These are phyloP conservation scores for Antennarius maculatus DNA, from an alignment of 2,797 vertebrate species.

Conservation along the genomic window DNA sequence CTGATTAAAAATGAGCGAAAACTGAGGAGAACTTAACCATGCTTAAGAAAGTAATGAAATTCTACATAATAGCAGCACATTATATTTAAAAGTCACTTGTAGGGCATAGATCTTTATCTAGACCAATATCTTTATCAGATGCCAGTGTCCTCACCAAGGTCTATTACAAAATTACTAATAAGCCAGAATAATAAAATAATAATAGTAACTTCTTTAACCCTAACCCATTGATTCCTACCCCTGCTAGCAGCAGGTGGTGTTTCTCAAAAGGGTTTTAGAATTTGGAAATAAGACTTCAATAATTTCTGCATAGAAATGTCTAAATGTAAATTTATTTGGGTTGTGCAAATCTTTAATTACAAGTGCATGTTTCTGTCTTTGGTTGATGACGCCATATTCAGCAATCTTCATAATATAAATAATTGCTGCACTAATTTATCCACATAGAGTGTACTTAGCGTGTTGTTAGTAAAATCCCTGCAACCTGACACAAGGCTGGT, in stretches of 20 bases:
- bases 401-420: background rate
- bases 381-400: slow-evolving; percentile 8
- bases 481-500: slow-evolving; percentile 12
- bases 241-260: background rate
- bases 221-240: background rate
- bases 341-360: slow-evolving; percentile 7
- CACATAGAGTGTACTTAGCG: slow-evolving; percentile 3
- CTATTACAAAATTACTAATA: background rate
- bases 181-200: background rate
- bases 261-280: background rate
- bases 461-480: background rate
- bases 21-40: too few relatives aligned
- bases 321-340: background rate
- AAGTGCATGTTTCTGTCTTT: background rate
- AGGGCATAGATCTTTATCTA: background rate
- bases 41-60: background rate
- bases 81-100: background rate
- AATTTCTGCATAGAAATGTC: background rate
- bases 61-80: background rate
- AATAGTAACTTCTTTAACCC: too few relatives aligned
- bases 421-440: background rate
- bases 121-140: background rate
- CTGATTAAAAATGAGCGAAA: background rate
- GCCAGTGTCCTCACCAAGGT: background rate
- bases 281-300: background rate